Percentiles rank a stretch among this genome's conserved stretches.
These are phyloP conservation scores for Buceros bicornis DNA, from an alignment of 2,797 vertebrate species.

Conservation along the genomic window DNA sequence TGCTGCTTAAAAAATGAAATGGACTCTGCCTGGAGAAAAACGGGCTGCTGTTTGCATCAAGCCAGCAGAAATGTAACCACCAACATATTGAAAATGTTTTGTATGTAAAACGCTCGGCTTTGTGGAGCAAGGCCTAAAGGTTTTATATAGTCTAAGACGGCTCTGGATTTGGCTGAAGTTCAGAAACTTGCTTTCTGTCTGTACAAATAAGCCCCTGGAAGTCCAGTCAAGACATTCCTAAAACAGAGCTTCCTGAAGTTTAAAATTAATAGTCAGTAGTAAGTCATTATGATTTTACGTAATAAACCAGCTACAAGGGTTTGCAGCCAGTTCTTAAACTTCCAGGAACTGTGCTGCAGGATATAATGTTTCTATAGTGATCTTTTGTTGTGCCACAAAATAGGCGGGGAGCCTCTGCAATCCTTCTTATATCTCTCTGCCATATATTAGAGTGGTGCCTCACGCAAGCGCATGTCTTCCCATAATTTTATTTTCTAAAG, in stretches of 20 bases:
- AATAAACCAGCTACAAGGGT: not conserved
- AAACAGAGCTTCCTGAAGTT: constrained; percentile 16
- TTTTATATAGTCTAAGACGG: not conserved
- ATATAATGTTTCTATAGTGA: constrained; percentile 38
- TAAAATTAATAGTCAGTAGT: constrained; percentile 16
- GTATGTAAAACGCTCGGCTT: not conserved
- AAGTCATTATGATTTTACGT: constrained; percentile 39
- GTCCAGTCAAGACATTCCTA: not conserved
- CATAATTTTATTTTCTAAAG: not conserved
- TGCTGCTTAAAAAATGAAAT: not conserved
- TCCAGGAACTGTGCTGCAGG: constrained; percentile 47
- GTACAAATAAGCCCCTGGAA: not conserved
- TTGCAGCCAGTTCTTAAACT: constrained; percentile 56
- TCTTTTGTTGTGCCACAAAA: constrained; percentile 23
- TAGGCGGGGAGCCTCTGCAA: not conserved
- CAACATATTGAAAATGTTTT: not conserved
- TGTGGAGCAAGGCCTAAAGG: not conserved
- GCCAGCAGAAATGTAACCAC: not conserved
- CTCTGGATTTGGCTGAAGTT: not conserved
- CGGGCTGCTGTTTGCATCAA: not conserved
- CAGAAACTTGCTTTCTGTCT: not conserved
- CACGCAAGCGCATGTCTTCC: rapidly evolving
- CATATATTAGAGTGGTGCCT: not conserved
- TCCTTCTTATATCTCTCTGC: not conserved
- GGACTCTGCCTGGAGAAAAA: not conserved